Evolutionary conservation across 2,797 vertebrate species (phyloP), one percentile per base, ranked within the genome.

Genomic region (Catharus ustulatus): DNA sequence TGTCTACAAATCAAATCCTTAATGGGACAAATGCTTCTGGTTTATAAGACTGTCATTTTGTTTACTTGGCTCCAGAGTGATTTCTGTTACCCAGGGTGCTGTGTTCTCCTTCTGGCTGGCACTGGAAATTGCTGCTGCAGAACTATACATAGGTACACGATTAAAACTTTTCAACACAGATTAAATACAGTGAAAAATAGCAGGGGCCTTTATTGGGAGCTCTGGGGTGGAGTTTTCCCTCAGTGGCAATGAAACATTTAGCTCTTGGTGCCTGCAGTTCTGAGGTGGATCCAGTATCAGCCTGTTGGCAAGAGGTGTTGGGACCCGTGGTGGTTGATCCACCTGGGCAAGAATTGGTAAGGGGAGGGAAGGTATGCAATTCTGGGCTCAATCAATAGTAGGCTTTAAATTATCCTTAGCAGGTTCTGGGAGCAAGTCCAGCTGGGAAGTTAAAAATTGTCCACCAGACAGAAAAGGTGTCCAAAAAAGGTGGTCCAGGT

Each of bases 31-130:
- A 61, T 34, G 75, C 52, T 72, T 82, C 83, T 89, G 75, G 20
- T 95, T 92, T 92, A 61, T 82, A 57, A 21, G 52, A n/a, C 84
- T 89, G 72, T 87, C 57, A 54, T 73, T 87, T 95, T 77, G 75
- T 80, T 58, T 92, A 55, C 81, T 77, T 75, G 10, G 42, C 64
- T 64, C 14, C 18, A 6, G 62, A 24, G 24, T 51, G 38, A 77
- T 71, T 83, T 91, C 84, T 7, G 27, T 26, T 80, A 59, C 38
- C 4, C 2, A 10, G 36, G 24, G 23, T 68, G 6, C 74, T 67
- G 23, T 73, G 57, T 89, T 89, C 77, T 93, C 54, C 12, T 92
- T 85, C 54, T 87, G 78, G 9, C 81, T 71, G 52, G 8, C 43
- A 9, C 10, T 82, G 61, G 34, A 74, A 85, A 22, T 46, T 45